Conservation (phyloP, 2,797 vertebrate genomes). For the Protosalanx chinensis region DNA sequence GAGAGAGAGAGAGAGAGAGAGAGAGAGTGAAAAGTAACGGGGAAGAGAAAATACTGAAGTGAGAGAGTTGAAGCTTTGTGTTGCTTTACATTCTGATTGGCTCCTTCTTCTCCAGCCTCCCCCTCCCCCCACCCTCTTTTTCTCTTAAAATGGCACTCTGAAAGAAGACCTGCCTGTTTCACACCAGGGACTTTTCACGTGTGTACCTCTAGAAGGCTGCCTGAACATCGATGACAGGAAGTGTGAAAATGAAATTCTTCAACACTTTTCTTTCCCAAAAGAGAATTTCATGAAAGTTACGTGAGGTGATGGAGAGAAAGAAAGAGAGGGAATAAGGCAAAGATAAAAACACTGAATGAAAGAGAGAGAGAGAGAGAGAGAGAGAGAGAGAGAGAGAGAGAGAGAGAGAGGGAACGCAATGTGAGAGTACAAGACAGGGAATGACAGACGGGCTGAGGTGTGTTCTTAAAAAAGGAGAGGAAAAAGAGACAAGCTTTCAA, state of each 20-base stretch:
- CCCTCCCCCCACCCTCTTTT: not conserved
- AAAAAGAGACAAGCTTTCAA: not conserved
- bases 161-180: not conserved
- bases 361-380: too few species aligned
- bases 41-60: not conserved
- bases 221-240: constrained; percentile 3
- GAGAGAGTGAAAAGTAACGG: not conserved
- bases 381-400: too few species aligned
- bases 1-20: not conserved
- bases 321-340: not conserved
- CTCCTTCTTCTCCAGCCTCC: not conserved
- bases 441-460: not conserved
- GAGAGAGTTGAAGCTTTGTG: not conserved
- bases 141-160: not conserved
- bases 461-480: not conserved
- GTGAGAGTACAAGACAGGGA: not conserved
- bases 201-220: not conserved
- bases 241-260: not conserved
- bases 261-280: not conserved
- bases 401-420: too few species aligned
- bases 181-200: not conserved
- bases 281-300: too few species aligned
- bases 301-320: not conserved
- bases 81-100: constrained; percentile 12
- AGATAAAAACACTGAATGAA: not conserved